Base-by-base conservation (phyloP, 2,888 invertebrate species). In the Cremastinae sp. region DNA sequence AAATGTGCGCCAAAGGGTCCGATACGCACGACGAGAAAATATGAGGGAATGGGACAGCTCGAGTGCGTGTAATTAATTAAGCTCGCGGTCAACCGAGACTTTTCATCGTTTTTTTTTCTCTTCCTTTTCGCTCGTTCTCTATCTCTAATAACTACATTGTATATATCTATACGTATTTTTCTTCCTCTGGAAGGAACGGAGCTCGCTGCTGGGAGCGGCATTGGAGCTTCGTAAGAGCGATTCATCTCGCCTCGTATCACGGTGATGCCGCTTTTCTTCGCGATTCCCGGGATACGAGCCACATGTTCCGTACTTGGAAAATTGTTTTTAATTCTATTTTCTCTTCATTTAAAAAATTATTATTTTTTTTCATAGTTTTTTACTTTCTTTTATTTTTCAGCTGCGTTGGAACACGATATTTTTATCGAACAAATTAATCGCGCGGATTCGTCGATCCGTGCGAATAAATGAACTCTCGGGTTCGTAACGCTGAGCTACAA, bases 41-140 rank as follows among this genome's bases (percentile, higher is more conserved):
- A 58, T 45, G 64, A 55, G 56, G 56, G 49, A 56, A 66, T 64
- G 76, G 65, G 65, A 68, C 59, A 41, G 56, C 74, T 43, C 70
- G 77, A 74, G 80, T 78, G 75, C 73, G 74, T 70, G 75, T 77
- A 79, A 82, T 81, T 81, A 80, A 81, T 81, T 82, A 79, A 78
- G 74, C 75, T 47, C 78, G 70, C 56, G 69, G 74, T 69, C 68
- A 49, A 64, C 75, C 45, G 53, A 51, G 55, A 53, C 45, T 58
- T 64, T 56, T 68, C 37, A 56, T 62, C 28, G 2, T 28, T 28
- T 3, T 5, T 28, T 28, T 3, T 28, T 28, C 5, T 28, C 2
- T 28, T 28, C 28, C 2, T 5, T 28, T 28, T 28, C 28, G 5
- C 28, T 28, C 28, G 5, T 28, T 2, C 28, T 28, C 5, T 28